These are phyloP conservation scores for Sphecodes monilicornis DNA, from an alignment of 2,888 invertebrate genomes.

Conservation along the genomic window DNA sequence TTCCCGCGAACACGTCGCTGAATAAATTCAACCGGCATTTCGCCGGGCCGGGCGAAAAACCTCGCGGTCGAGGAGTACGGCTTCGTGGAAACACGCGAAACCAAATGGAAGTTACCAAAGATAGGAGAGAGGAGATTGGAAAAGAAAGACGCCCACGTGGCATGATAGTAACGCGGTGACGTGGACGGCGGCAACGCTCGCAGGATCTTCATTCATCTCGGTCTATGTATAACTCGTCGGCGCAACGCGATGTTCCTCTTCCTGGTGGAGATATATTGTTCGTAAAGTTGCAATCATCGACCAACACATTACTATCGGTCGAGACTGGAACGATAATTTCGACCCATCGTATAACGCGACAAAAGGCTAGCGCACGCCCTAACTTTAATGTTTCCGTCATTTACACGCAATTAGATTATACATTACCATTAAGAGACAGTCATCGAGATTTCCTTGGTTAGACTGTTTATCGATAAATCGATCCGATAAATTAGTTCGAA, in stretches of 20 bases:
- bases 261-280: background rate
- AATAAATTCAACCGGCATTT: conserved; percentile 47
- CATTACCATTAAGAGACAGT: background rate
- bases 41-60: conserved; percentile 24
- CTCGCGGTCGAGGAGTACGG: background rate
- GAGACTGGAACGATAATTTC: background rate
- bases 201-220: conserved; percentile 51
- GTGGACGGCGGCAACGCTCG: conserved; percentile 14
- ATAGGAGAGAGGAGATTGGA: conserved; percentile 57
- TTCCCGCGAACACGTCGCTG: conserved; percentile 23
- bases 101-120: conserved; percentile 62
- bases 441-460: background rate
- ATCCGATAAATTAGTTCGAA: too few species aligned
- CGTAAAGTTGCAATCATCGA: background rate
- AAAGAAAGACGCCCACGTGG: conserved; percentile 63
- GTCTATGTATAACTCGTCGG: background rate
- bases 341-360: too few species aligned
- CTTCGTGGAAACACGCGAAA: conserved; percentile 36
- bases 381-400: background rate
- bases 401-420: background rate
- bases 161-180: conserved; percentile 45
- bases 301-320: background rate
- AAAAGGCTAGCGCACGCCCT: background rate
- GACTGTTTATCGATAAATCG: too few species aligned
- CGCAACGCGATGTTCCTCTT: background rate